Evolutionary conservation across 1,140 invertebrate genomes (phyloP), one percentile per base, ranked within the genome.

Genomic region (Lutraria rhynchaena): DNA sequence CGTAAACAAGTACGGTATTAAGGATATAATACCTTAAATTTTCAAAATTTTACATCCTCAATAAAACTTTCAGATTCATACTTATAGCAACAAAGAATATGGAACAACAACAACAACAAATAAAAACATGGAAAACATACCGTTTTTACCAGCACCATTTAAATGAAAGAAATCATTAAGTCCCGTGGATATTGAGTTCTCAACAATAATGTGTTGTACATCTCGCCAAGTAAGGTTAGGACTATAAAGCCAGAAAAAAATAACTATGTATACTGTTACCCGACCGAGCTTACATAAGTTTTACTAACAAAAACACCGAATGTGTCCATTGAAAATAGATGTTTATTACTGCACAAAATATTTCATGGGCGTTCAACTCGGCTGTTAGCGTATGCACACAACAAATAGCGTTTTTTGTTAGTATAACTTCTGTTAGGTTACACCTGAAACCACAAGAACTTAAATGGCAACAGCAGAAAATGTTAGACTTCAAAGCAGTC

Each of bases 191-290:
- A 19, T 57, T 13, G 75, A 51, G n/a, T 51, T 49, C n/a, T 78
- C 63, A 7, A 78, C 75, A 41, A 67, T 78, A 46, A 78, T 19
- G 33, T 78, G 75, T 31, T 78, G 75, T 15, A 78, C 60, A 51
- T 78, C 75, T 33, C 75, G 51, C 75, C 75, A 78, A 4, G 58
- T 78, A 15, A 78, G 37, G 31, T n/a, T 27, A 15, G 75, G 22
- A 67, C 75, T 76, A 7, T 5, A 58, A 7, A 29, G 24, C 19
- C 19, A 49, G 11, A 9, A 49, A 11, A 49, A 11, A 11, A 11
- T 19, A 49, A 49, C 19, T 19, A 11, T 49, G 11, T 19, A 19
- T 49, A 9, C 11, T 49, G 44, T 19, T 11, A 49, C 44, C 44
- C 11, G 19, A 19, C 11, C 19, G 11, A 19, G 44, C 44, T 49